Percentiles rank a stretch among this genome's conserved stretches.
phyloP scores from a whole-genome alignment of 2,888 invertebrate species.

The Sericinus montela region DNA sequence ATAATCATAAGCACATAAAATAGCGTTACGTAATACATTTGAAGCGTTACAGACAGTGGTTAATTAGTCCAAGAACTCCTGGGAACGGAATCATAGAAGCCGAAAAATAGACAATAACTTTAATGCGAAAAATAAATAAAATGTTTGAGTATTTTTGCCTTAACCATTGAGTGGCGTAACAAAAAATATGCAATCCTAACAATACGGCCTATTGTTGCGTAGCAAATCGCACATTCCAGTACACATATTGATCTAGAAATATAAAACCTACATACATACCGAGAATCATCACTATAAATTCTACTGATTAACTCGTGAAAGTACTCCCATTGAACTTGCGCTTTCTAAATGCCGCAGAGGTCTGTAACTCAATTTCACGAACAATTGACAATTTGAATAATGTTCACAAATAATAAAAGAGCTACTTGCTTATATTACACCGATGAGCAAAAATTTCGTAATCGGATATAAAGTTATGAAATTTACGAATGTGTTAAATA shows the following conservation, averaged over 20 bases:
- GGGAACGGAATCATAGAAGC: constrained; percentile 23
- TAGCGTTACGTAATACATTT: constrained; percentile 36
- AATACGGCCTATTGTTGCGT: background rate
- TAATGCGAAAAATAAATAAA: constrained; percentile 11
- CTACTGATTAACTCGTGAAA: constrained; percentile 22
- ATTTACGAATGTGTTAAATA: too few relatives aligned
- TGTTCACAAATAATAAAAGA: constrained; percentile 33
- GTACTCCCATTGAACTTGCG: constrained; percentile 30
- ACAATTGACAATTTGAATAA: constrained; percentile 24
- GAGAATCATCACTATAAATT: background rate
- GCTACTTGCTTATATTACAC: background rate
- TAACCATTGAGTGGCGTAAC: constrained; percentile 17
- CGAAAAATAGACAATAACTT: constrained; percentile 15
- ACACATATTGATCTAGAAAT: background rate
- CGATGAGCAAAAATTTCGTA: background rate
- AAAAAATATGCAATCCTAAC: background rate
- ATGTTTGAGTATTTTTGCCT: constrained; percentile 5
- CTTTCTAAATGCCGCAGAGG: constrained; percentile 31
- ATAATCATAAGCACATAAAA: constrained; percentile 30
- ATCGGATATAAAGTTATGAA: background rate
- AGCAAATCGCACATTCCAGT: background rate
- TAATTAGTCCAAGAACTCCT: constrained; percentile 43
- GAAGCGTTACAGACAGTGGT: constrained; percentile 43
- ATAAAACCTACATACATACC: background rate
- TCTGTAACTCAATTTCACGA: constrained; percentile 4